phyloP scores from a whole-genome alignment of 2,113 vertebrate species.

The human (Homo sapiens) region DNA sequence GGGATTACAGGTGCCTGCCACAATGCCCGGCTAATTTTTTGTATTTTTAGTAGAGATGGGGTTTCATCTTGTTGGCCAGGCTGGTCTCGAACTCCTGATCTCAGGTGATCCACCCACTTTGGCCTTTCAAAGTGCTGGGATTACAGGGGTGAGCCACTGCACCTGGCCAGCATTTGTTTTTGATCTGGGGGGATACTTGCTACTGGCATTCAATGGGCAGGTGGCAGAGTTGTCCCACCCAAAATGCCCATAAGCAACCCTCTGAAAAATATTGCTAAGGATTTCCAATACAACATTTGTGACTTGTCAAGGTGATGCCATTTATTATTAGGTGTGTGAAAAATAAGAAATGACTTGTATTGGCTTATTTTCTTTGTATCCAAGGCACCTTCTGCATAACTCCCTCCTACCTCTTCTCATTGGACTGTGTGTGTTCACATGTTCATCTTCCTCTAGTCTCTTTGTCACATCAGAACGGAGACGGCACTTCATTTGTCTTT shows the following conservation, averaged over 20 bases:
- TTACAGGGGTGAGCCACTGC: no score
- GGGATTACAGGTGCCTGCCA: no score
- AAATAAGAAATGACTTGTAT: background rate
- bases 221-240: background rate
- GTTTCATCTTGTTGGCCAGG: no score
- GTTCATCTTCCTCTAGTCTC: background rate
- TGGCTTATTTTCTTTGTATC: background rate
- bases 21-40: no score
- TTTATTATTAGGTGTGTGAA: background rate
- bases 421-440: fast-evolving
- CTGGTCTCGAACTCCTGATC: no score
- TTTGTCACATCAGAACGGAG: background rate
- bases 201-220: background rate
- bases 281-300: background rate
- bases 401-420: background rate
- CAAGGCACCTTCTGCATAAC: background rate
- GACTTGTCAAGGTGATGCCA: background rate
- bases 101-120: no score
- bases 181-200: background rate
- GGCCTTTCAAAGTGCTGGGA: no score
- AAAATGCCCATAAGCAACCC: background rate
- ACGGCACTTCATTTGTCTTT: no score
- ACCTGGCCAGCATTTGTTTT: background rate
- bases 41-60: no score
- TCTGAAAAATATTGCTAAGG: background rate